Evolutionary conservation across 92 coral and sea anemone genomes (phyloP), one percentile per base, ranked within the genome.

Genomic region (Umimayanthus kanabou): DNA sequence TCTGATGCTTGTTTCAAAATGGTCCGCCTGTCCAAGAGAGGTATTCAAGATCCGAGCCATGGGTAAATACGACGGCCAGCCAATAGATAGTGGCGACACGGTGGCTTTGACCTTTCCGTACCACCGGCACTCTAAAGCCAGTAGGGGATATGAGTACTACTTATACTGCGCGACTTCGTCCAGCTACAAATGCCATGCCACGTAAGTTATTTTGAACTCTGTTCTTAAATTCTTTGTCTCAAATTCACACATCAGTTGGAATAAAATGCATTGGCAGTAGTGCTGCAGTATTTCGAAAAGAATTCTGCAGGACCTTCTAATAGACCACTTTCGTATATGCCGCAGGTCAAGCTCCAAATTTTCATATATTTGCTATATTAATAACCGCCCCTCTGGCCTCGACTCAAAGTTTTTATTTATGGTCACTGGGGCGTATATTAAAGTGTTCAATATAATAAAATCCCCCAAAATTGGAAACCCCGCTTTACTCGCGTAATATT

Each of bases 41-140:
- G 80, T 71, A 28, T 91, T 94, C 57, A 79, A 71, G 87, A 92
- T 94, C 90, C 73, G 79, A 22, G 97, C 91, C 50, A 90, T 49
- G 81, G 91, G 91, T 26, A 94, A 94, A 82, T 61, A 78, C 84
- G 92, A 94, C 81, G 97, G 95, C 2, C 95, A 89, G 90, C 93
- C 97, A 0, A 89, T 94, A 89, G 77, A 86, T 83, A 92, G 97
- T 39, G 97, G 97, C 5, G 97, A 94, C 74, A 79, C 53, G 5
- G 94, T 93, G n/a, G 73, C 90, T 1, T 39, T 91, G 37, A 64
- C 75, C 20, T 81, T 81, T 37, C 85, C 85, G 74, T 37, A 81
- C 55, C 57, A 40, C 73, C 72, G 73, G 25, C 72, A 57, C 71
- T 29, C 84, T 2, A 55, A 73, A 9, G 39, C 39, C 69, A 79